A percentile compares a stretch with the other conserved stretches of the same genome.
These are phyloP conservation scores for Polypterus senegalus DNA, from an alignment of 2,113 vertebrate species.

Conservation along the genomic window DNA sequence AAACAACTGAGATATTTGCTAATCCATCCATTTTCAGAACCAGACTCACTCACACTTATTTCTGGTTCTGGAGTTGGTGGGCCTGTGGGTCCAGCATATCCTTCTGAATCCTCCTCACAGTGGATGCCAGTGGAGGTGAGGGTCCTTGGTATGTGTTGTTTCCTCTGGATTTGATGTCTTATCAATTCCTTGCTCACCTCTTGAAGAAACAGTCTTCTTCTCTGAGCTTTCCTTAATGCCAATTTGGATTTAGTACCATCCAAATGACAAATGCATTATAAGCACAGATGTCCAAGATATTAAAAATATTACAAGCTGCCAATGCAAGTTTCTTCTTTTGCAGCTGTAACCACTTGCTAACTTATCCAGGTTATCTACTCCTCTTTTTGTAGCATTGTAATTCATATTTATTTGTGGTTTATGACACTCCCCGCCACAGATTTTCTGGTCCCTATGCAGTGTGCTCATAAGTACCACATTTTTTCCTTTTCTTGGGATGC, in stretches of 20 bases:
- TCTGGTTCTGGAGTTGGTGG: too few species aligned
- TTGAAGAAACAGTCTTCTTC: slow-evolving; percentile 16
- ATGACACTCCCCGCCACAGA: slow-evolving; percentile 9
- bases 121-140: too few species aligned
- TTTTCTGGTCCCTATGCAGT: slow-evolving; percentile 7
- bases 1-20: too few species aligned
- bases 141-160: neutral
- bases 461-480: slow-evolving; percentile 12
- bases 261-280: slow-evolving; percentile 19
- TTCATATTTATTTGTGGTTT: neutral
- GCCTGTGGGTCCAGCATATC: too few species aligned
- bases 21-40: too few species aligned
- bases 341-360: slow-evolving; percentile 16
- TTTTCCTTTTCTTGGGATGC: slow-evolving; percentile 12
- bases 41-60: too few species aligned
- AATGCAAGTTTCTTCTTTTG: slow-evolving; percentile 14
- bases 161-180: neutral
- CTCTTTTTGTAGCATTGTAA: slow-evolving; percentile 11
- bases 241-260: slow-evolving; percentile 12
- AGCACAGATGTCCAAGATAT: slow-evolving; percentile 14
- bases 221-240: slow-evolving; percentile 15
- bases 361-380: slow-evolving; percentile 13
- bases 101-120: neutral
- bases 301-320: slow-evolving; percentile 18
- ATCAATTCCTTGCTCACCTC: slow-evolving; percentile 5